Conservation (phyloP, 1,140 invertebrate genomes). For the Cherax destructor region DNA sequence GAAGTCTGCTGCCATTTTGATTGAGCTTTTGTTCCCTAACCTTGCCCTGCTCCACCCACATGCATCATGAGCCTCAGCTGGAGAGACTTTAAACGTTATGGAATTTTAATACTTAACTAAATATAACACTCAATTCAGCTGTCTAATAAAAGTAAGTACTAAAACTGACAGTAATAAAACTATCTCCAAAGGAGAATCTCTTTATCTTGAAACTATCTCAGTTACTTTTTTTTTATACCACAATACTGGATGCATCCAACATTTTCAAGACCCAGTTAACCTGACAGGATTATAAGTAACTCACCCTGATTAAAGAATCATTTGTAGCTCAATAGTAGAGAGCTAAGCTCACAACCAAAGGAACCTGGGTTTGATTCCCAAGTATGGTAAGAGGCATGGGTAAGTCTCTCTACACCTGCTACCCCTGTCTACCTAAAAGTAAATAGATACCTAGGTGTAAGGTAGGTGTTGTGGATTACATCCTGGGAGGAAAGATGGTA, state of each 20-base stretch:
- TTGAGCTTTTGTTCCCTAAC: not conserved
- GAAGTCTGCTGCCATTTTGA: slow-evolving; percentile 1
- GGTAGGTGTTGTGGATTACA: no score
- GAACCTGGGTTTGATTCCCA: no score
- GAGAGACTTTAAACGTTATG: not conserved
- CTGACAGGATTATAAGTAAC: not conserved
- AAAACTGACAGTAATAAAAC: not conserved
- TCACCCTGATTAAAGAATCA: not conserved
- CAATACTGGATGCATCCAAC: no score
- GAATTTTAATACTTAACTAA: not conserved
- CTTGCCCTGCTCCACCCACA: not conserved
- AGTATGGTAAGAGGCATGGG: no score
- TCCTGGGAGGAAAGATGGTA: no score
- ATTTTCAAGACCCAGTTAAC: not conserved
- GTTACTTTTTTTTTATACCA: no score
- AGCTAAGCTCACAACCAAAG: no score
- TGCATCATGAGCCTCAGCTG: not conserved
- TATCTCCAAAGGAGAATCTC: not conserved
- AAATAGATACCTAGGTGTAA: no score
- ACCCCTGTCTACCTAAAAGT: no score
- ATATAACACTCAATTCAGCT: not conserved
- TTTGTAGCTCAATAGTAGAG: not conserved
- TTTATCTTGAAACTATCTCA: not conserved
- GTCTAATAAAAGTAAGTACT: not conserved
- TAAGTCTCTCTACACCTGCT: no score